Evolutionary conservation across 2,797 vertebrate species (phyloP).

Genomic region (Aphelocoma californica): DNA sequence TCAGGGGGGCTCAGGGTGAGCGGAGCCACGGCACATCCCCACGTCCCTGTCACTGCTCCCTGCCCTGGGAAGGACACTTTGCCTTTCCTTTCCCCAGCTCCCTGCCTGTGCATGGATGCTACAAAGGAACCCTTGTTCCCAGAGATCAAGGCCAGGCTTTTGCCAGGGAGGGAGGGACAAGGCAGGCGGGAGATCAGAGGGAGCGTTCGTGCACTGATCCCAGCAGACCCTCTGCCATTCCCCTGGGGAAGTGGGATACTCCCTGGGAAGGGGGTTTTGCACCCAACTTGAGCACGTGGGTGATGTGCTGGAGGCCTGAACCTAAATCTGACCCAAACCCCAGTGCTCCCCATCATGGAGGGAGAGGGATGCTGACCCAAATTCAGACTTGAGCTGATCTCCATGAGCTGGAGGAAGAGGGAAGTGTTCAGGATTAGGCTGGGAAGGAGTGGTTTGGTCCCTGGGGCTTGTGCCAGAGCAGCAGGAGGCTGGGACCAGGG

Average conservation of each 20-base stretch:
- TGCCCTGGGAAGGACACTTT: neutral
- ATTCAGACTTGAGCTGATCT: neutral
- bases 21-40: neutral
- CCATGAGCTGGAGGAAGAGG: neutral
- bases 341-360: neutral
- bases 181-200: neutral
- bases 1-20: neutral
- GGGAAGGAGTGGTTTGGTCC: neutral
- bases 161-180: neutral
- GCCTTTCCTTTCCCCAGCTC: neutral
- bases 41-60: neutral
- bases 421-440: neutral
- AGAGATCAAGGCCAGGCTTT: neutral
- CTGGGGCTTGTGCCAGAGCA: neutral
- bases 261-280: neutral
- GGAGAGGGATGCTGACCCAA: neutral
- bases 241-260: neutral
- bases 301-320: neutral
- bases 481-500: neutral
- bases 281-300: rapidly evolving
- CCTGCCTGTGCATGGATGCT: neutral
- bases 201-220: rapidly evolving
- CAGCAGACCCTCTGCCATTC: neutral
- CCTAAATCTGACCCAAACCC: neutral
- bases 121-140: neutral